Evolutionary conservation across 2,797 vertebrate genomes (phyloP).

Genomic region (Pseudochirops cupreus): DNA sequence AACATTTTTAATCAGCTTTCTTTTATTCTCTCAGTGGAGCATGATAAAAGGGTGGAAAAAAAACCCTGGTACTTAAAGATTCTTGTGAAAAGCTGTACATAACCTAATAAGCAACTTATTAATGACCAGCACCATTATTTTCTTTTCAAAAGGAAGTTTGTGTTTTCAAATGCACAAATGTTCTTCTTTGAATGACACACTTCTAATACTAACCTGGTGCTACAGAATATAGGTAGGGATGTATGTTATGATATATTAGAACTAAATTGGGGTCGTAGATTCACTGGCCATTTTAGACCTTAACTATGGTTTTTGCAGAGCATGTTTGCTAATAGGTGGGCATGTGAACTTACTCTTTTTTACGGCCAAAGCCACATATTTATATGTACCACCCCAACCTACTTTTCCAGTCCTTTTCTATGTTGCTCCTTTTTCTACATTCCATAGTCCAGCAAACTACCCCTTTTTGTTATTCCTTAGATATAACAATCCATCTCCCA

Average conservation of each 20-base stretch:
- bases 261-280: background rate
- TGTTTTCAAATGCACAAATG: conserved; percentile 63
- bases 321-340: conserved; percentile 19
- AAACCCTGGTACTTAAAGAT: conserved; percentile 74
- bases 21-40: conserved; percentile 75
- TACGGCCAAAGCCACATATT: background rate
- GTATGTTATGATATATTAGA: background rate
- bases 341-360: conserved; percentile 46
- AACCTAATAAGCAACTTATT: conserved; percentile 80
- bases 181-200: conserved; percentile 58
- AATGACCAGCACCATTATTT: conserved; percentile 78
- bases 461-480: background rate
- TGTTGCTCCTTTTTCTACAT: background rate
- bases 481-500: background rate
- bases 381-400: background rate
- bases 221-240: background rate
- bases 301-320: conserved; percentile 52
- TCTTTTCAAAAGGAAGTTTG: conserved; percentile 76
- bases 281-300: conserved; percentile 38
- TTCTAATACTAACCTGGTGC: background rate
- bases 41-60: conserved; percentile 79
- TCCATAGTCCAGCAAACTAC: background rate
- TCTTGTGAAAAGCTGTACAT: conserved; percentile 77
- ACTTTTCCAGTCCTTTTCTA: background rate
- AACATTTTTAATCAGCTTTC: conserved; percentile 85